Conservation (phyloP, 1,140 invertebrate species). For the Lepidurus packardi region DNA sequence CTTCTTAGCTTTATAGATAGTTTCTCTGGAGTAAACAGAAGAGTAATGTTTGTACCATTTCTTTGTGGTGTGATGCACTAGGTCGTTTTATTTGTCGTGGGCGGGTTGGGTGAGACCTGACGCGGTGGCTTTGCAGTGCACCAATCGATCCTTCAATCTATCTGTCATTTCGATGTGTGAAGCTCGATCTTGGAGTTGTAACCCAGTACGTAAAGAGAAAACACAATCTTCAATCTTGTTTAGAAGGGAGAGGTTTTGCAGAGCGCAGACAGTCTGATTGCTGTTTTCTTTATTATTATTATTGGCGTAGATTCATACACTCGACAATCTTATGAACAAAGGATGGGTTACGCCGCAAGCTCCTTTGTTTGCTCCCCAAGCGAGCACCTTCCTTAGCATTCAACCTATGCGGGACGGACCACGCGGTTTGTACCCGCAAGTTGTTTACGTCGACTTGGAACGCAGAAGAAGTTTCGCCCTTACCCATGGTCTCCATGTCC, state of each 20-base stretch:
- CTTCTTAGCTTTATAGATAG: not conserved
- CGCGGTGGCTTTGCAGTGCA: not conserved
- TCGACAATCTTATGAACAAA: constrained; percentile 9
- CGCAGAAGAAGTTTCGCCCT: constrained; percentile 8
- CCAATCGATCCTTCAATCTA: constrained; percentile 5
- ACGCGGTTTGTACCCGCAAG: not conserved
- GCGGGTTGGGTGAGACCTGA: constrained; percentile 8
- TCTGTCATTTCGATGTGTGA: constrained; percentile 19
- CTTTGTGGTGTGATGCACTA: not conserved
- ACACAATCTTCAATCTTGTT: not conserved
- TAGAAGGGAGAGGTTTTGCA: not conserved
- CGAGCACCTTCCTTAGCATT: not conserved
- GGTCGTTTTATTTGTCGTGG: constrained; percentile 9
- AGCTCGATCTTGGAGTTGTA: not conserved
- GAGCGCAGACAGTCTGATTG: not conserved
- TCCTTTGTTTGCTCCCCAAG: constrained; percentile 1
- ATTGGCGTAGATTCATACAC: constrained; percentile 9
- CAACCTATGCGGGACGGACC: constrained; percentile 7
- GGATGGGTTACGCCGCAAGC: not conserved
- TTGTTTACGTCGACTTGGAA: not conserved
- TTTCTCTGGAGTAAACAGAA: not conserved
- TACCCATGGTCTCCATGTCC: not conserved
- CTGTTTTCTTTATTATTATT: not conserved
- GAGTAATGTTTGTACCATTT: not conserved
- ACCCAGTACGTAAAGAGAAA: constrained; percentile 2